Evolutionary conservation across 1,140 invertebrate species (phyloP).

Genomic region (Ostrea denselamellosa): DNA sequence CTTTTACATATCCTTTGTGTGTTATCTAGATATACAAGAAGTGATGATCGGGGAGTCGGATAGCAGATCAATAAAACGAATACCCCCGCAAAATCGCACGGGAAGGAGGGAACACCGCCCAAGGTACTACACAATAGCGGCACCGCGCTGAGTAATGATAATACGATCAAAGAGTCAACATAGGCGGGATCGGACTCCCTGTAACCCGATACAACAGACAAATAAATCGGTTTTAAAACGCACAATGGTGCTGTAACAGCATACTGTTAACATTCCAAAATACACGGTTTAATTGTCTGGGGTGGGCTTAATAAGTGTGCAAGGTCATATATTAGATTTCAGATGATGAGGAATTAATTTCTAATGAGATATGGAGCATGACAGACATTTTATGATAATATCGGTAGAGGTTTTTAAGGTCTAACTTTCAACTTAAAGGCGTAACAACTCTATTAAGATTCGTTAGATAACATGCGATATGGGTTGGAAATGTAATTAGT

Average conservation of each 20-base stretch:
- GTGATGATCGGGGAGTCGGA: slow-evolving; percentile 21
- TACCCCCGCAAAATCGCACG: background rate
- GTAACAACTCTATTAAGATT: slow-evolving; percentile 17
- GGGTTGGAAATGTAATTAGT: background rate
- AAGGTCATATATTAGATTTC: background rate
- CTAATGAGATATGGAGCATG: background rate
- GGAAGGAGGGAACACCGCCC: background rate
- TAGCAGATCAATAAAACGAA: background rate
- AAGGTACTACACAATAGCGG: background rate
- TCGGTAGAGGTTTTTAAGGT: background rate
- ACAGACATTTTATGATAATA: background rate
- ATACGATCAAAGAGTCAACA: slow-evolving; percentile 11
- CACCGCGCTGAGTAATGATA: slow-evolving; percentile 2
- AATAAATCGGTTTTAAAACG: background rate
- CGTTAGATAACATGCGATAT: background rate
- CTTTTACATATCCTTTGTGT: background rate
- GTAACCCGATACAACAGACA: background rate
- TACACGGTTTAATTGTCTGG: background rate
- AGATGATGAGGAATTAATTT: slow-evolving; percentile 5
- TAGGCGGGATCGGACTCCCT: background rate
- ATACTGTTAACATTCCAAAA: background rate
- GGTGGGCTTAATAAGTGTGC: slow-evolving; percentile 8
- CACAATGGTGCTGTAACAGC: slow-evolving; percentile 2
- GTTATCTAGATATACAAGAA: slow-evolving; percentile 18
- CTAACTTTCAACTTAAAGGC: background rate